phyloP scores from a whole-genome alignment of 2,113 vertebrate species.

The Pao palembangensis region DNA sequence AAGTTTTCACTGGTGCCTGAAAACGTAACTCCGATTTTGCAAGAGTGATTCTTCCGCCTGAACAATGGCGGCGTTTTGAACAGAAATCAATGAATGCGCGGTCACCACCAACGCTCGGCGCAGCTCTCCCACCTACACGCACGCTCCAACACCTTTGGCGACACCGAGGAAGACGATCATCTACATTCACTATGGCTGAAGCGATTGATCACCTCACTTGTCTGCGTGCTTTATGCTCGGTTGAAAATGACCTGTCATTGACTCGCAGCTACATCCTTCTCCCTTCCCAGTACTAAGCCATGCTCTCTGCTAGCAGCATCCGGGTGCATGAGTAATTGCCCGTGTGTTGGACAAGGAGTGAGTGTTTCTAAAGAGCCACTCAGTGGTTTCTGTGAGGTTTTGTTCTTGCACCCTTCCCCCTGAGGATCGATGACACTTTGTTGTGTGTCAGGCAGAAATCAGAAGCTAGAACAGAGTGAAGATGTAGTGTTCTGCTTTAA shows the following conservation, averaged over 20 bases:
- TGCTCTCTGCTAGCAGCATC: conserved; percentile 31
- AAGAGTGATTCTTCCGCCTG: conserved; percentile 25
- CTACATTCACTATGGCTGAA: conserved; percentile 75
- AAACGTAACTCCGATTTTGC: conserved; percentile 35
- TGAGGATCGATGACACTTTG: conserved; percentile 61
- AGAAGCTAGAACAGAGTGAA: conserved; percentile 42
- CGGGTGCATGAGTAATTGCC: conserved; percentile 31
- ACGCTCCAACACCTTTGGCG: conserved; percentile 51
- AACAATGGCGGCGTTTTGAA: conserved; percentile 35
- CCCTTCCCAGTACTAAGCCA: conserved; percentile 64
- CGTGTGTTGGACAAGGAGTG: conserved; percentile 9
- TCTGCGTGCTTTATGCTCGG: conserved; percentile 44
- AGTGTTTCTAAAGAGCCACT: conserved; percentile 21
- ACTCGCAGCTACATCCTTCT: conserved; percentile 72
- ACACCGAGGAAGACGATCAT: conserved; percentile 59
- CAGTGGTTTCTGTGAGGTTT: conserved; percentile 25
- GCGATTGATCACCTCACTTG: conserved; percentile 76
- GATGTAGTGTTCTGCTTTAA: conserved; percentile 48
- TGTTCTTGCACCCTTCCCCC: conserved; percentile 37
- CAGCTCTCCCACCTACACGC: not conserved
- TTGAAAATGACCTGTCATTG: conserved; percentile 84
- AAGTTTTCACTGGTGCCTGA: conserved; percentile 20
- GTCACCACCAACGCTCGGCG: conserved; percentile 13
- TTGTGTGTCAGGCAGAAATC: conserved; percentile 54
- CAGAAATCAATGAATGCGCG: conserved; percentile 30